phyloP scores from a whole-genome alignment of 2,797 vertebrate genomes.

The Trichosurus vulpecula region DNA sequence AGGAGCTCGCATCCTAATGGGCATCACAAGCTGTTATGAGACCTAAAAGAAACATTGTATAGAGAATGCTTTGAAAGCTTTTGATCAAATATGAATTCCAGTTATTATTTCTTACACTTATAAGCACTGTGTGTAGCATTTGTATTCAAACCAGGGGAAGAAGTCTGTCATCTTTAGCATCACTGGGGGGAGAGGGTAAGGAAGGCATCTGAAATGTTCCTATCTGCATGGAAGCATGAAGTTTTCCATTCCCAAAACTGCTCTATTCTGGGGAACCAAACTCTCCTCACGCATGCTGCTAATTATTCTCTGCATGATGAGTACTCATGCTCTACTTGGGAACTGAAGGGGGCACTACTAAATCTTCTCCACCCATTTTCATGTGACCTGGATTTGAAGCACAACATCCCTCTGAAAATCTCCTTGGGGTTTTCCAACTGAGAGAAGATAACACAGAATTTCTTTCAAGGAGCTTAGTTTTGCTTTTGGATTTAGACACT shows the following conservation, averaged over 20 bases:
- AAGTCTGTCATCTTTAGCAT: not conserved
- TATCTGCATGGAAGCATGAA: not conserved
- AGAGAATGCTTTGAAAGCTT: not conserved
- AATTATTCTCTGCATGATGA: slow-evolving; percentile 1
- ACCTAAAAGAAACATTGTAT: not conserved
- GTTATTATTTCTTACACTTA: too few species aligned
- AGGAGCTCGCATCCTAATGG: not conserved
- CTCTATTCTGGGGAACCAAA: slow-evolving; percentile 46
- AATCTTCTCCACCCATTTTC: slow-evolving; percentile 32
- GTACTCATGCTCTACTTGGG: not conserved
- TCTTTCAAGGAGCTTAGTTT: slow-evolving; percentile 1
- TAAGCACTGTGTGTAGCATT: not conserved
- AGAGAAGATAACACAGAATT: slow-evolving; percentile 14
- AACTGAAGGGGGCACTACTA: slow-evolving; percentile 16
- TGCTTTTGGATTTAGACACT: not conserved
- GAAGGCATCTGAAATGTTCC: slow-evolving; percentile 27
- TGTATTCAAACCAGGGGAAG: not conserved
- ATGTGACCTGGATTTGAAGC: not conserved
- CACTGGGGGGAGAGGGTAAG: not conserved
- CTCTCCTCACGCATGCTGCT: not conserved
- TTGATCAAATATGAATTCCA: not conserved
- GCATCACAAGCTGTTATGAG: not conserved
- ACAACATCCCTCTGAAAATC: slow-evolving; percentile 24
- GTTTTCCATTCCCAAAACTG: not conserved
- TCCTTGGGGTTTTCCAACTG: slow-evolving; percentile 17